Percentiles rank a stretch among this genome's conserved stretches.
phyloP scores from a whole-genome alignment of 2,888 invertebrate genomes.

The Sussaba pulchella region DNA sequence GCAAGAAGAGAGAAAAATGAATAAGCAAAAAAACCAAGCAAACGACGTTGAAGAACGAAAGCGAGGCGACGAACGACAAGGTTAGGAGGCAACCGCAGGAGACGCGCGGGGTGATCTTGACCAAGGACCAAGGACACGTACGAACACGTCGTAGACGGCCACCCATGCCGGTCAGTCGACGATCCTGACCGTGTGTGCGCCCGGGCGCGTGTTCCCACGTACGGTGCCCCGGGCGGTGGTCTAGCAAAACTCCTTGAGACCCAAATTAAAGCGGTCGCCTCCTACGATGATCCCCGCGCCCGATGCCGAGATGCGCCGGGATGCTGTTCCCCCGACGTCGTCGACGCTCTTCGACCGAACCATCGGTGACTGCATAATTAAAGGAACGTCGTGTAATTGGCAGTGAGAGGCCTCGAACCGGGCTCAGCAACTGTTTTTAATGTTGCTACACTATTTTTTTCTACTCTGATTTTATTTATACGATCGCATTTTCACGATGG shows the following conservation, averaged over 20 bases:
- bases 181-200: constrained; percentile 63
- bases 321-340: constrained; percentile 66
- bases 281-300: constrained; percentile 75
- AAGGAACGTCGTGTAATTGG: constrained; percentile 82
- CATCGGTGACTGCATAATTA: constrained; percentile 81
- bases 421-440: constrained; percentile 9
- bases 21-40: background rate
- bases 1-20: constrained; percentile 15
- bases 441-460: constrained; percentile 23
- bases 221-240: constrained; percentile 80
- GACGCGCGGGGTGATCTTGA: constrained; percentile 70
- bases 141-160: constrained; percentile 77
- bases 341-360: constrained; percentile 69
- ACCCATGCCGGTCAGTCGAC: constrained; percentile 77
- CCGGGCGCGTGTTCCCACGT: constrained; percentile 79
- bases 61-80: constrained; percentile 45
- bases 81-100: constrained; percentile 63
- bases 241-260: constrained; percentile 79
- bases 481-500: constrained; percentile 20
- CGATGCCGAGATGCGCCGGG: constrained; percentile 64
- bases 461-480: constrained; percentile 20
- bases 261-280: constrained; percentile 81
- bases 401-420: constrained; percentile 65
- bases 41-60: constrained; percentile 42
- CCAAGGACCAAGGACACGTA: constrained; percentile 80